Base-by-base conservation (phyloP, 2,888 invertebrate species). In the Agrochola lota region DNA sequence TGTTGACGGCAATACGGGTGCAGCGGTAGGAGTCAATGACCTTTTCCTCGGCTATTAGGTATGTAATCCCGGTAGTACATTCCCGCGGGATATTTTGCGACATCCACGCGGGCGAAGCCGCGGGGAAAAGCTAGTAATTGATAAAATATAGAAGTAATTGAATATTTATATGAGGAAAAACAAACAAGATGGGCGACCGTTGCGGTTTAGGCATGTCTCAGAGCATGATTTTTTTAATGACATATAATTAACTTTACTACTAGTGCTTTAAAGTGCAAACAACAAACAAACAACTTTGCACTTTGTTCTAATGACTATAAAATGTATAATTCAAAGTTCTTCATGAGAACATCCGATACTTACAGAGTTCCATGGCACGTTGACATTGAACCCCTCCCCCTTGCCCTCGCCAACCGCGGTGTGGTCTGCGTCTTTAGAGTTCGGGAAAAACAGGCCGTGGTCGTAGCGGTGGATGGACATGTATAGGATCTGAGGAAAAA, bases 401-500 rank as follows among this genome's bases (percentile, higher is more conserved):
- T 91, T 87, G 0, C 97, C 98, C 88, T 93, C 94, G 23, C 98
- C 99, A 78, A 97, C 98, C 71, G 97, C 97, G 77, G 96, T 97
- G 89, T 97, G 97, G 93, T 98, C 97, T 0, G 97, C 97, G 87
- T 98, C 98, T 52, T 95, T 96, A 0, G 98, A 97, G 89, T 97
- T 97, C 15, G 99, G 99, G 95, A 99, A 99, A 96, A 99, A 99
- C n/a, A 97, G 95, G 0, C 98, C 99, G 91, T 98, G 96, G 92
- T 99, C 99, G 94, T 98, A 99, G 17, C 99, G 98, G 96, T 99
- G 99, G 35, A 99, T 94, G 17, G 99, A 99, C 64, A 99, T 97
- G 94, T 99, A 99, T 78, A 99, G 95, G 60, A 99, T 98, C 94
- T 98, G 97, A 0, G 62, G 6, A 12, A 23, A 49, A 75, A 66